Percentiles rank a stretch among this genome's conserved stretches.
These are phyloP conservation scores for Ceratina calcarata DNA, from an alignment of 1,140 invertebrate genomes.

Conservation along the genomic window DNA sequence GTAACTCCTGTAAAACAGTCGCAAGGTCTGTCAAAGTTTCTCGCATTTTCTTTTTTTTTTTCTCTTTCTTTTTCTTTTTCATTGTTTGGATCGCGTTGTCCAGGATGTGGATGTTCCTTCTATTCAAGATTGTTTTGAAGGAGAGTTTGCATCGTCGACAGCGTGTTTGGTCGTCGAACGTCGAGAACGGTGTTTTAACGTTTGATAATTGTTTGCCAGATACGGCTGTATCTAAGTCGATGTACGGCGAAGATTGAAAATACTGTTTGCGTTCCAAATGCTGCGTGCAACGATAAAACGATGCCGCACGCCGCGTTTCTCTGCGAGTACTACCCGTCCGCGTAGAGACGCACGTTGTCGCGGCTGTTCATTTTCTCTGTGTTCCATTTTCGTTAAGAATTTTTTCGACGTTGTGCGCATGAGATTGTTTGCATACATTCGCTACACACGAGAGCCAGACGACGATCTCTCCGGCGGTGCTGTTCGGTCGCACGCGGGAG, in stretches of 20 bases:
- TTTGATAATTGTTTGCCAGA: slow-evolving; percentile 70
- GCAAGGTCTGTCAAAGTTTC: slow-evolving; percentile 26
- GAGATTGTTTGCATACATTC: slow-evolving; percentile 32
- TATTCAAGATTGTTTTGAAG: background rate
- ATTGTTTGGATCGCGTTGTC: slow-evolving; percentile 18
- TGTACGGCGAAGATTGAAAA: slow-evolving; percentile 59
- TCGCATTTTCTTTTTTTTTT: background rate
- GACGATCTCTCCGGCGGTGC: background rate
- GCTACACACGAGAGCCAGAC: slow-evolving; percentile 25
- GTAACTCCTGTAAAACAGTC: slow-evolving; percentile 4
- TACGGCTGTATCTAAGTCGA: slow-evolving; percentile 70
- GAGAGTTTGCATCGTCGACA: slow-evolving; percentile 21
- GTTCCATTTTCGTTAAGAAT: slow-evolving; percentile 46
- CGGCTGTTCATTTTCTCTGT: slow-evolving; percentile 44
- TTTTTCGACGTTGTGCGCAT: slow-evolving; percentile 52
- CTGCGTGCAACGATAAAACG: slow-evolving; percentile 51
- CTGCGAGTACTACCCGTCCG: slow-evolving; percentile 36
- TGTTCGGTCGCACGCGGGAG: background rate
- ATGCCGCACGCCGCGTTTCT: slow-evolving; percentile 57
- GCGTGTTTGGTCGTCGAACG: background rate
- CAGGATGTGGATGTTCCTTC: slow-evolving; percentile 12
- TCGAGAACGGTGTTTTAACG: slow-evolving; percentile 59
- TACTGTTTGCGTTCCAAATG: slow-evolving; percentile 51
- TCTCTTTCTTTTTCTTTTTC: background rate
- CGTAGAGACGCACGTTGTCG: slow-evolving; percentile 48